Conservation (phyloP, 2,888 invertebrate genomes). For the Drepana falcataria region DNA sequence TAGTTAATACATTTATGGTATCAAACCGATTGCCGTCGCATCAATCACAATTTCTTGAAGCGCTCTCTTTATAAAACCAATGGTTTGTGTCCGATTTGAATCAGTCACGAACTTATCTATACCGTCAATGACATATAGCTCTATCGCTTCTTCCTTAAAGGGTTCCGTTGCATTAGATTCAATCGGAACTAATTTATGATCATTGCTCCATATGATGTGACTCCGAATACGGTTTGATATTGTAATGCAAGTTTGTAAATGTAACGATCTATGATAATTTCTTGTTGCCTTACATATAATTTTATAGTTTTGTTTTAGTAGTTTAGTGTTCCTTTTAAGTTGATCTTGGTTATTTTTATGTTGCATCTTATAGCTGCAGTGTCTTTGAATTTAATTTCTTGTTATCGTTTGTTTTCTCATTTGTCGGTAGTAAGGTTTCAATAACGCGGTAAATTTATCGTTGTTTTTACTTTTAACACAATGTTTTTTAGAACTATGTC, state of each 20-base stretch:
- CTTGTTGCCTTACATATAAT: constrained; percentile 3
- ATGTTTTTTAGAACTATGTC: no score
- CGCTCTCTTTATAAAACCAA: constrained; percentile 43
- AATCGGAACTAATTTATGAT: constrained; percentile 29
- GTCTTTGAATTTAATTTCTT: constrained; percentile 2
- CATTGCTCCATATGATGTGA: constrained; percentile 13
- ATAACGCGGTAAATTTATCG: neutral
- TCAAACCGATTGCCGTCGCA: constrained; percentile 26
- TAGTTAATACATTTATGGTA: constrained; percentile 6
- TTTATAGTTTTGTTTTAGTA: constrained; percentile 2
- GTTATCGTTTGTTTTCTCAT: neutral
- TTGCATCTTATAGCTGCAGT: neutral
- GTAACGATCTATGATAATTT: constrained; percentile 5
- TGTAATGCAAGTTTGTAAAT: constrained; percentile 2
- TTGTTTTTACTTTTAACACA: neutral
- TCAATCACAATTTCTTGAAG: constrained; percentile 41
- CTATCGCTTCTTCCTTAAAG: constrained; percentile 44
- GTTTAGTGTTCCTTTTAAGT: constrained; percentile 1
- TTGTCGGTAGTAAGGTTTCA: neutral
- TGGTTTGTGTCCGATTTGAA: constrained; percentile 53
- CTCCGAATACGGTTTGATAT: constrained; percentile 3
- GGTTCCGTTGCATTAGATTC: constrained; percentile 33
- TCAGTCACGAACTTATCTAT: constrained; percentile 44
- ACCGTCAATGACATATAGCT: constrained; percentile 55
- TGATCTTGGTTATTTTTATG: neutral